phyloP scores from a whole-genome alignment of 2,888 invertebrate genomes.

The Agapostemon virescens region DNA sequence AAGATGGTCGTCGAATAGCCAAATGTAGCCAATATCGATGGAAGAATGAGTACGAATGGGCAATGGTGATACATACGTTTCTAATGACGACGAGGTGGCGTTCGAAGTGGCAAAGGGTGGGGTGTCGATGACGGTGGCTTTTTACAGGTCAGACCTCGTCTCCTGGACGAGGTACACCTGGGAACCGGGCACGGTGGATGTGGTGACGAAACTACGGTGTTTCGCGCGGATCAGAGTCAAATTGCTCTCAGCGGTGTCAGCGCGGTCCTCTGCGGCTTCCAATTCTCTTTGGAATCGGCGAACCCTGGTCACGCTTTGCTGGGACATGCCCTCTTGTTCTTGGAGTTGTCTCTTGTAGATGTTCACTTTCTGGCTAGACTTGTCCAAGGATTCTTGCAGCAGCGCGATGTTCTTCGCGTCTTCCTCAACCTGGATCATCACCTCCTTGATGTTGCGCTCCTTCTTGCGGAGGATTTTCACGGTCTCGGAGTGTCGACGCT shows the following conservation, averaged over 20 bases:
- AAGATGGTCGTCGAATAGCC: not conserved
- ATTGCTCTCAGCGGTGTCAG: conserved; percentile 96
- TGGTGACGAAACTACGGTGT: conserved; percentile 98
- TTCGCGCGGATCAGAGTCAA: conserved; percentile 97
- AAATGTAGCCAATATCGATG: not conserved
- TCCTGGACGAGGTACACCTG: conserved; percentile 95
- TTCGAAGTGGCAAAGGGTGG: conserved; percentile 65
- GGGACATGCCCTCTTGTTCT: conserved; percentile 96
- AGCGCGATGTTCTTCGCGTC: conserved; percentile 97
- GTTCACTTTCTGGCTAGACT: conserved; percentile 91
- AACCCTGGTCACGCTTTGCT: conserved; percentile 95
- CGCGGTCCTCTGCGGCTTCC: conserved; percentile 98
- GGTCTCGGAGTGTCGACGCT: conserved; percentile 97
- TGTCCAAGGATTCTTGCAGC: conserved; percentile 94
- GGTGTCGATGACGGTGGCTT: conserved; percentile 47
- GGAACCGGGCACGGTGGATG: conserved; percentile 94
- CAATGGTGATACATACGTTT: conserved; percentile 56
- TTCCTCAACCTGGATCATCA: conserved; percentile 96
- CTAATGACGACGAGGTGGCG: conserved; percentile 61
- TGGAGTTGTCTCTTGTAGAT: conserved; percentile 97
- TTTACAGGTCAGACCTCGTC: conserved; percentile 83
- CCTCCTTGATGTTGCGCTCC: conserved; percentile 97
- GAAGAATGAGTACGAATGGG: too few relatives aligned
- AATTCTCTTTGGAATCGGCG: conserved; percentile 99
- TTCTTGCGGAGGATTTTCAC: conserved; percentile 99